Evolutionary conservation across 2,797 vertebrate species (phyloP), one percentile per base, ranked within the genome.

Genomic region (Sebastes melanostomus): DNA sequence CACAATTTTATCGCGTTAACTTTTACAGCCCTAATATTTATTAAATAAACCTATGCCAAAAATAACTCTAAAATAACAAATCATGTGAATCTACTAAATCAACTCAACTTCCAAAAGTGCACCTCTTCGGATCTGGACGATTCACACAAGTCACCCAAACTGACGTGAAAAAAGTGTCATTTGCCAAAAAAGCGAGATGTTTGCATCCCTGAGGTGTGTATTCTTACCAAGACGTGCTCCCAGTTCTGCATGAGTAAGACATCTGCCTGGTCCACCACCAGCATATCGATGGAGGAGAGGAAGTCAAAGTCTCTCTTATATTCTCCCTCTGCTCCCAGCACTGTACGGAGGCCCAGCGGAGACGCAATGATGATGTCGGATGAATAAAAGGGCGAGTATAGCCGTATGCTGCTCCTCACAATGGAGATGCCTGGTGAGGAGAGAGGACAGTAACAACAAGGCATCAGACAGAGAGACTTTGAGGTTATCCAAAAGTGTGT

Each of bases 161-260:
- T 14, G 38, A 42, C 38, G 12, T 42, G 38, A 42, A 46, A 46
- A 46, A 46, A 38, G 42, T 7, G 6, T 3, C 42, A 0, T 46
- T 46, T 0, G 42, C 42, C 42, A 46, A 46, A 36, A 34, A 18
- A 0, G 42, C 42, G 16, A 46, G 42, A 18, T 42, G 14, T 42
- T 42, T 3, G 38, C 38, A 42, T 42, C 6, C 42, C 42, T 46
- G 42, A 52, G 50, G 50, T 27, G 38, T 3, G n/a, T 42, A 1
- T 59, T 87, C 88, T 82, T 90, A 99, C 98, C 97, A 99, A 87
- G 59, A 99, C 88, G 0, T 99, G 98, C 66, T 99, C 98, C 98
- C 98, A 99, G 80, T 99, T 99, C 94, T 99, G 98, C 98, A 99
- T 99, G 81, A 99, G 96, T 83, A 97, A 97, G 67, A 99, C 91